Evolutionary conservation across 2,113 vertebrate genomes (phyloP).

Genomic region (Deroptyus accipitrinus): DNA sequence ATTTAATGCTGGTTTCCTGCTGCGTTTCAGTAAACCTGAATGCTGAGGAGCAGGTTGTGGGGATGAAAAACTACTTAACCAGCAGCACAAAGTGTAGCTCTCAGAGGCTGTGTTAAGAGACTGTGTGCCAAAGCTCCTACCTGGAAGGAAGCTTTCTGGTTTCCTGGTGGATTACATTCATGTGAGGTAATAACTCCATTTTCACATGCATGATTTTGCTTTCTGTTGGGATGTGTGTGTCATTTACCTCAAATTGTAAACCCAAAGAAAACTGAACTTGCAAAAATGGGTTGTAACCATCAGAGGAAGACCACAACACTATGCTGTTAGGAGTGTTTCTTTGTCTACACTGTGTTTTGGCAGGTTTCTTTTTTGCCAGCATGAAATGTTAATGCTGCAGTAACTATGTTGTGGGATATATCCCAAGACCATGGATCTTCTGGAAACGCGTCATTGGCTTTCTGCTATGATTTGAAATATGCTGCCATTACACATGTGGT

Average conservation of each 20-base stretch:
- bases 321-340: not conserved
- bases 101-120: not conserved
- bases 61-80: not conserved
- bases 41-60: not conserved
- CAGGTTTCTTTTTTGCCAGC: not conserved
- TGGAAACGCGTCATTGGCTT: not conserved
- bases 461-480: not conserved
- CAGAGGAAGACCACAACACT: not conserved
- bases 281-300: not conserved
- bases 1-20: not conserved
- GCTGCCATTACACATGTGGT: not conserved
- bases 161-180: not conserved
- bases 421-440: not conserved
- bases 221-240: not conserved
- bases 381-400: not conserved
- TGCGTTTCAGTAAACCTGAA: not conserved
- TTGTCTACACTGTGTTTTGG: accelerated
- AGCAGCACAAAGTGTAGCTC: not conserved
- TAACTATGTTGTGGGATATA: not conserved
- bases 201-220: not conserved
- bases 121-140: not conserved
- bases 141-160: not conserved
- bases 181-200: not conserved
- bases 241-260: not conserved
- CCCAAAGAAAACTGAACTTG: not conserved